A percentile compares a stretch with the other conserved stretches of the same genome.
Conservation (phyloP, 2,888 invertebrate species). For the Spisula subtruncata region DNA sequence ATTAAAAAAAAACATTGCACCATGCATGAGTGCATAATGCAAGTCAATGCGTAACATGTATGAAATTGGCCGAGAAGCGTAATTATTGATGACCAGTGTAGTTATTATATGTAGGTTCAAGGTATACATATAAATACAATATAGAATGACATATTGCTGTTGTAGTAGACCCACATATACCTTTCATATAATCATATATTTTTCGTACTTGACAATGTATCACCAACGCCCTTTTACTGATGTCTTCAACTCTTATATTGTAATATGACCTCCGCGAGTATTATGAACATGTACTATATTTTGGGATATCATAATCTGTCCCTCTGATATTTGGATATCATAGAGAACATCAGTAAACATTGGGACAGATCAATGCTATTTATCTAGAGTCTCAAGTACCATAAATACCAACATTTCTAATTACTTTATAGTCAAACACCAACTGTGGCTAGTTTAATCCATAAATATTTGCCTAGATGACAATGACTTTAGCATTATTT, state of each 20-base stretch:
- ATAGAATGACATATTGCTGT: too few relatives aligned
- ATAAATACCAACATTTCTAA: constrained; percentile 56
- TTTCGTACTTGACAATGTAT: not conserved
- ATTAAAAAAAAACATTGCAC: too few relatives aligned
- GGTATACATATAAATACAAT: too few relatives aligned
- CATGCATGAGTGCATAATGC: too few relatives aligned
- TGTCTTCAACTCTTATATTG: not conserved
- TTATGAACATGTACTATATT: not conserved
- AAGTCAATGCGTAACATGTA: too few relatives aligned
- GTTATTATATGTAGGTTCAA: too few relatives aligned
- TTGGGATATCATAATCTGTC: not conserved
- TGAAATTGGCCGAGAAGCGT: too few relatives aligned
- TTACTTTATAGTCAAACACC: constrained; percentile 27
- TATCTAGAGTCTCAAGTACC: constrained; percentile 41
- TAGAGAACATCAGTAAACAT: constrained; percentile 30
- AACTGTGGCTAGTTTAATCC: not conserved
- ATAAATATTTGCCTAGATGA: constrained; percentile 19
- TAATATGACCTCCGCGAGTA: too few relatives aligned
- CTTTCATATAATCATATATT: not conserved
- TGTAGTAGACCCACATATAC: too few relatives aligned
- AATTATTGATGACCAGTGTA: too few relatives aligned
- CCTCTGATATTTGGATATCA: constrained; percentile 1
- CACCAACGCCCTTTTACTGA: not conserved
- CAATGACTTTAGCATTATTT: not conserved
- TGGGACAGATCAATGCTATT: constrained; percentile 22